A percentile compares a stretch with the other conserved stretches of the same genome.
Evolutionary conservation across 2,113 vertebrate genomes (phyloP).

Genomic region (Melanocharis versteri): DNA sequence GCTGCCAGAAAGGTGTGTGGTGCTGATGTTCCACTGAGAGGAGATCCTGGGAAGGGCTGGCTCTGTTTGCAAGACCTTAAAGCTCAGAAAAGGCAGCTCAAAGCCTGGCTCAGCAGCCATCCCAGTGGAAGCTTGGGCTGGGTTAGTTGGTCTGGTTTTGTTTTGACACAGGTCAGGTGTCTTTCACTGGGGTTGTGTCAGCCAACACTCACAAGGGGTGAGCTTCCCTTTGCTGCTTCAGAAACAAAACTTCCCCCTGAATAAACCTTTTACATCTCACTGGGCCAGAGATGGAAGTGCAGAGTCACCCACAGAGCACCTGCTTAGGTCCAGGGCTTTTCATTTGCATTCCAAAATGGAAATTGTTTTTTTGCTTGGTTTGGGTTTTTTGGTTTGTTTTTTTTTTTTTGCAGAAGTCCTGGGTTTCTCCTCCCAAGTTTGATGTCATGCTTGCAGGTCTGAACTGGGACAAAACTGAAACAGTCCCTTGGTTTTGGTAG

Average conservation of each 20-base stretch:
- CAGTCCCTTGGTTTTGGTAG: background rate
- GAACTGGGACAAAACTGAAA: background rate
- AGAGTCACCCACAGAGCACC: background rate
- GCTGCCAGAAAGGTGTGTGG: background rate
- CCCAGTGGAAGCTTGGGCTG: background rate
- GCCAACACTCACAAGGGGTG: background rate
- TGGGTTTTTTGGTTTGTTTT: background rate
- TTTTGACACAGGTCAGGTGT: background rate
- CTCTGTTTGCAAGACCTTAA: background rate
- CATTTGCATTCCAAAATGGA: background rate
- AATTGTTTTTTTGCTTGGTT: no score
- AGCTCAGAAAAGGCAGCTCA: background rate
- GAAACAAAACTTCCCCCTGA: background rate
- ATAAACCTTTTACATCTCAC: fast-evolving
- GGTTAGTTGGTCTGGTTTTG: background rate
- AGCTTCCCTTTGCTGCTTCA: background rate
- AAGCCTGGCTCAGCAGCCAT: background rate
- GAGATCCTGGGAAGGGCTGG: background rate
- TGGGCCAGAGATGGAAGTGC: background rate
- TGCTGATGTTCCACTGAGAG: background rate
- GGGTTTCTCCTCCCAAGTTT: background rate
- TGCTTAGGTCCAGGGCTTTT: background rate
- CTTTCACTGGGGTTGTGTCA: background rate
- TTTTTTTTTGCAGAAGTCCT: background rate
- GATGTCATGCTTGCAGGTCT: background rate